These are phyloP conservation scores for Ladona fulva DNA, from an alignment of 1,140 invertebrate genomes.

Conservation along the genomic window DNA sequence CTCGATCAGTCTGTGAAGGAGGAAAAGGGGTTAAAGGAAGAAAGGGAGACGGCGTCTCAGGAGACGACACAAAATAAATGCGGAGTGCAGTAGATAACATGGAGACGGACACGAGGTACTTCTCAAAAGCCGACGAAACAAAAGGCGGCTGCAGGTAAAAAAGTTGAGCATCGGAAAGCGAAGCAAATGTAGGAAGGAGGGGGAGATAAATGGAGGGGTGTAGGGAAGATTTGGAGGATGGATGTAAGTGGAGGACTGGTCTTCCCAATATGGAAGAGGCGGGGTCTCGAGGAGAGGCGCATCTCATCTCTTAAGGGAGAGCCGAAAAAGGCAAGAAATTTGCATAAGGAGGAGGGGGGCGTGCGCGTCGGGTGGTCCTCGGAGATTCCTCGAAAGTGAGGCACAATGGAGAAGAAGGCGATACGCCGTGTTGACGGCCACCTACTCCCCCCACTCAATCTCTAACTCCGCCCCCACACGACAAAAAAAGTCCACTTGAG, in stretches of 20 bases:
- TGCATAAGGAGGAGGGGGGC: background rate
- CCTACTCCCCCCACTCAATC: too few species aligned
- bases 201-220: slow-evolving; percentile 26
- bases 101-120: background rate
- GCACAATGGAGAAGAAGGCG: background rate
- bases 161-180: slow-evolving; percentile 20
- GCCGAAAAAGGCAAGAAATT: background rate
- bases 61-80: background rate
- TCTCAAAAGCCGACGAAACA: background rate
- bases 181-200: slow-evolving; percentile 19
- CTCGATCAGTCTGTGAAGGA: background rate
- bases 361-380: background rate
- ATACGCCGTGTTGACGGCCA: too few species aligned
- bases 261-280: slow-evolving; percentile 32
- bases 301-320: background rate
- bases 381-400: too few species aligned
- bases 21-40: background rate
- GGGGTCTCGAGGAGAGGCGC: slow-evolving; percentile 23
- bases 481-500: too few species aligned
- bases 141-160: slow-evolving; percentile 18
- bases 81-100: background rate
- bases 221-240: slow-evolving; percentile 20
- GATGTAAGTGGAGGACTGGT: slow-evolving; percentile 17
- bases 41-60: background rate
- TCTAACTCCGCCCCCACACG: too few species aligned